phyloP scores from a whole-genome alignment of 2,797 vertebrate species.

The Octomys mimax region DNA sequence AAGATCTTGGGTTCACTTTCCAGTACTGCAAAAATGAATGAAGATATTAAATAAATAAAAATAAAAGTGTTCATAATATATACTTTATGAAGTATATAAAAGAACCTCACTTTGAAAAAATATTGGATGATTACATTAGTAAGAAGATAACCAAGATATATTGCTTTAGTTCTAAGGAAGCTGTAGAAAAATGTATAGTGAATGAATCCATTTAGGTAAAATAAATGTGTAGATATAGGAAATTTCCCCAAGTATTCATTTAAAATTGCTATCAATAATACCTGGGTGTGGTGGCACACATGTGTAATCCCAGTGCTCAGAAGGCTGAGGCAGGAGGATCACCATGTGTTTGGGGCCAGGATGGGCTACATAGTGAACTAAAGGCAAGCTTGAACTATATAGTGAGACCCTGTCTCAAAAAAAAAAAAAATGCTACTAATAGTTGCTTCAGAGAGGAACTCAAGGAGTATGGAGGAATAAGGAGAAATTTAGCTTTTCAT shows the following conservation, averaged over 20 bases:
- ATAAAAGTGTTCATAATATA: not conserved
- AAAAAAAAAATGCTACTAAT: not conserved
- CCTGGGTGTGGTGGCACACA: not conserved
- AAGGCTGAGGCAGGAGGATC: not conserved
- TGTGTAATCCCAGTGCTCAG: not conserved
- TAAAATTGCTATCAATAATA: not conserved
- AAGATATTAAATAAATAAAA: not conserved
- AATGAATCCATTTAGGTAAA: constrained; percentile 33
- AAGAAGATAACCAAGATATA: not conserved
- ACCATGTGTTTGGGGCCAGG: not conserved
- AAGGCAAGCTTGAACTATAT: not conserved
- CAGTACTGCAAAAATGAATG: not conserved
- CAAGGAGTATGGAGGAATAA: not conserved
- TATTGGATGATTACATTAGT: not conserved
- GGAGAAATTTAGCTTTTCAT: not conserved
- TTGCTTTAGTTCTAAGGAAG: constrained; percentile 14
- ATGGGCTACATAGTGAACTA: not conserved
- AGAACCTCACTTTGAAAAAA: not conserved
- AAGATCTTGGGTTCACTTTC: not conserved
- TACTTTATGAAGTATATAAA: not conserved
- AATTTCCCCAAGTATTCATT: not conserved
- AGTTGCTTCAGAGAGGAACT: not conserved
- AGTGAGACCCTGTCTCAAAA: not conserved
- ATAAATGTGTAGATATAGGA: constrained; percentile 24
- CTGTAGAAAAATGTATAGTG: not conserved